These are phyloP conservation scores for Tenualosa thibaudeaui DNA, from an alignment of 2,797 vertebrate species.

Conservation along the genomic window DNA sequence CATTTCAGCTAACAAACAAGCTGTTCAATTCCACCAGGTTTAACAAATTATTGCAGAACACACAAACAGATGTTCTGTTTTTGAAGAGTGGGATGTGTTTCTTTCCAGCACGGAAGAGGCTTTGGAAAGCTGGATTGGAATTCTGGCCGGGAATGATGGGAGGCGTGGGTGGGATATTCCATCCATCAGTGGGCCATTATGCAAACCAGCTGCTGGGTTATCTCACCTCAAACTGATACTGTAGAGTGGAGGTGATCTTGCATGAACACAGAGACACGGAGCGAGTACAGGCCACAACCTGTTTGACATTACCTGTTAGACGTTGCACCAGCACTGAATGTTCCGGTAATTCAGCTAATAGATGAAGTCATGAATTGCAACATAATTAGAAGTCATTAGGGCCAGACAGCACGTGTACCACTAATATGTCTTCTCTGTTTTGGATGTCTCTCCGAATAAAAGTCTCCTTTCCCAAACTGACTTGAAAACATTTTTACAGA, in stretches of 20 bases:
- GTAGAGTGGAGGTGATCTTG: not conserved
- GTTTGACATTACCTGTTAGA: not conserved
- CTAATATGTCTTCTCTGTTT: not conserved
- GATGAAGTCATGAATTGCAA: not conserved
- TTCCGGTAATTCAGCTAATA: not conserved
- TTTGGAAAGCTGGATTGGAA: not conserved
- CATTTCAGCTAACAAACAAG: not conserved
- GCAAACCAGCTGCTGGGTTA: not conserved
- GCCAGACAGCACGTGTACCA: not conserved
- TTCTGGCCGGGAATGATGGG: not conserved
- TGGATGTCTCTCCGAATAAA: not conserved
- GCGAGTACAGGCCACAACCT: not conserved
- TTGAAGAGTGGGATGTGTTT: not conserved
- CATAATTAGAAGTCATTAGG: not conserved
- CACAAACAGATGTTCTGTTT: constrained; percentile 6
- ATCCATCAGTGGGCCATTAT: not conserved
- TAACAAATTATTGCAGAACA: not conserved
- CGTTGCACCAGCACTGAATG: not conserved
- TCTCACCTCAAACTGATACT: not conserved
- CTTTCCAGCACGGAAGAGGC: not conserved
- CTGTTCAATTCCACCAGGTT: not conserved
- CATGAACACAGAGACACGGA: not conserved
- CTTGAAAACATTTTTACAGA: not conserved
- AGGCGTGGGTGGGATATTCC: not conserved
- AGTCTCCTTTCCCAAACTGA: not conserved